Conservation (phyloP, 2,888 invertebrate species). For the Hirudinaria manillensis region DNA sequence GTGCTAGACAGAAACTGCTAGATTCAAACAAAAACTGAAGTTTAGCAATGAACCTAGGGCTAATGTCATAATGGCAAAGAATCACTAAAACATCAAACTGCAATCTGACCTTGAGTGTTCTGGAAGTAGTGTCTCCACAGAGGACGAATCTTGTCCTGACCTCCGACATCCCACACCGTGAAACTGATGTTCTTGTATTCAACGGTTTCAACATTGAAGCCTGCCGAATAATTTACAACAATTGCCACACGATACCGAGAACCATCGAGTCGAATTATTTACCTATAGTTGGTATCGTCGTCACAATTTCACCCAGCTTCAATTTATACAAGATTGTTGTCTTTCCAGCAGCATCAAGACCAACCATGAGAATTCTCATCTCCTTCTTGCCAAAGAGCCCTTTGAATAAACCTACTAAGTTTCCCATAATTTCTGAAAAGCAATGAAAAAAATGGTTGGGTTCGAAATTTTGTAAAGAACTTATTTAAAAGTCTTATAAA, state of each 20-base stretch:
- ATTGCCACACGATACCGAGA: not conserved
- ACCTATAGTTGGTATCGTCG: conserved; percentile 99
- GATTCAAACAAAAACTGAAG: too few relatives aligned
- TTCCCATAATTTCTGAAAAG: conserved; percentile 70
- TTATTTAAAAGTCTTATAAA: not conserved
- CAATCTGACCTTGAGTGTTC: conserved; percentile 64
- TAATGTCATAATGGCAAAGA: too few relatives aligned
- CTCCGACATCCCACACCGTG: conserved; percentile 99
- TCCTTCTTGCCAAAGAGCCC: conserved; percentile 99
- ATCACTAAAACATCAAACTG: not conserved
- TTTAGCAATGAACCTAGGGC: too few relatives aligned
- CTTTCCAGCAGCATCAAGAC: conserved; percentile 98
- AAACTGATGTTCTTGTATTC: conserved; percentile 99
- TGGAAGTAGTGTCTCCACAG: conserved; percentile 98
- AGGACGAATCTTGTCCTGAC: conserved; percentile 94
- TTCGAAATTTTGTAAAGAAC: not conserved
- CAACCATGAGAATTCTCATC: conserved; percentile 99
- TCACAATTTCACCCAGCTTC: conserved; percentile 99
- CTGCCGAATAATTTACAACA: conserved; percentile 53
- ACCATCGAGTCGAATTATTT: conserved; percentile 46
- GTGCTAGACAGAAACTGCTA: too few relatives aligned
- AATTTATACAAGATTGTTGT: conserved; percentile 99
- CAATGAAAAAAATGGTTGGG: not conserved
- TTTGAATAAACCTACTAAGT: conserved; percentile 94
- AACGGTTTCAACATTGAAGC: conserved; percentile 97